Percentiles rank a stretch among this genome's conserved stretches.
These are phyloP conservation scores for Hylaea fasciaria DNA, from an alignment of 2,888 invertebrate genomes.

Conservation along the genomic window DNA sequence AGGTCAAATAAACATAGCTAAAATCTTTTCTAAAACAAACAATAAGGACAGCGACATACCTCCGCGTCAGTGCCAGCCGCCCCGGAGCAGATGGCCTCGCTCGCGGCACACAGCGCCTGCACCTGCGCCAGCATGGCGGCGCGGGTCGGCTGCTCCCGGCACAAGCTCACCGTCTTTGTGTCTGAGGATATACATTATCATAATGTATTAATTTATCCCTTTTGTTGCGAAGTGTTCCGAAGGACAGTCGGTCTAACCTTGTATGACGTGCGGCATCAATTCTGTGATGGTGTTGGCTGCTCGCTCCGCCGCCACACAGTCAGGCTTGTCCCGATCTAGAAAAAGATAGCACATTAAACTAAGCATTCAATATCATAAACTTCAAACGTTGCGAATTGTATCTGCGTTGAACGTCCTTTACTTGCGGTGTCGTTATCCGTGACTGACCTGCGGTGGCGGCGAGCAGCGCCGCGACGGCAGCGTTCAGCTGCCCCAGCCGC, in stretches of 20 bases:
- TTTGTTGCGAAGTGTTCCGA: no score
- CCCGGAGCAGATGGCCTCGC: constrained; percentile 41
- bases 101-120: constrained; percentile 50
- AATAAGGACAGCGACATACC: constrained; percentile 20
- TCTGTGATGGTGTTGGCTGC: constrained; percentile 50
- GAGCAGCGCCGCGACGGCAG: constrained; percentile 51
- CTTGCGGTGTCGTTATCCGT: not conserved
- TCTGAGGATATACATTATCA: not conserved
- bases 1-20: no score
- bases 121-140: constrained; percentile 27
- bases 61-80: constrained; percentile 33
- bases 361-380: no score
- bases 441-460: constrained; percentile 45
- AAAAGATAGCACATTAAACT: not conserved
- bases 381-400: not conserved
- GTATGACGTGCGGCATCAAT: constrained; percentile 52
- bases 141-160: not conserved
- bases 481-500: constrained; percentile 48
- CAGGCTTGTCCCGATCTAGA: constrained; percentile 52
- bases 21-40: no score
- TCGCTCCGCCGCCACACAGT: constrained; percentile 51
- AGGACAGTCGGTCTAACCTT: constrained; percentile 38
- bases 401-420: not conserved
- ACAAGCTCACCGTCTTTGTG: not conserved
- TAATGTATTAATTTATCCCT: no score